A percentile compares a stretch with the other conserved stretches of the same genome.
These are phyloP conservation scores for Ginglymostoma cirratum DNA, from an alignment of 2,113 vertebrate genomes.

Conservation along the genomic window DNA sequence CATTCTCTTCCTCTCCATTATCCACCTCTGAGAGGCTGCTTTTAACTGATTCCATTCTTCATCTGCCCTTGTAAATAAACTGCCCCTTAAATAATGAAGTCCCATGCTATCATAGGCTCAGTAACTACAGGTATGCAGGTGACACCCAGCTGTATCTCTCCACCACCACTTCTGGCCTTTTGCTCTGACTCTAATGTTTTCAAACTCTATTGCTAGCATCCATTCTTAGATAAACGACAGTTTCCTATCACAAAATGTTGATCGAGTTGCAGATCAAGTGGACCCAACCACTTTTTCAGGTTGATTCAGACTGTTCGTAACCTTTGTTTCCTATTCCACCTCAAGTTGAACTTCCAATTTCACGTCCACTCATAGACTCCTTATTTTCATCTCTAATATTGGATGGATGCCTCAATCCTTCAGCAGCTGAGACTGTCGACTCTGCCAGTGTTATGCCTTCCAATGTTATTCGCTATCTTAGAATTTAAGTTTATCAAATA, in stretches of 20 bases:
- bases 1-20: neutral
- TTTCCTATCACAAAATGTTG: neutral
- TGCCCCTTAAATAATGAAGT: neutral
- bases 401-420: neutral
- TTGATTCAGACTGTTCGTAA: neutral
- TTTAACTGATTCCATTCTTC: neutral
- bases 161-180: neutral
- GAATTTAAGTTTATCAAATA: neutral
- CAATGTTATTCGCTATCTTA: neutral
- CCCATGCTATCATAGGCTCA: neutral
- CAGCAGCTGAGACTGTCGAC: neutral
- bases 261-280: neutral
- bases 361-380: neutral
- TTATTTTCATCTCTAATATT: neutral
- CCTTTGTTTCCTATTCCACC: neutral
- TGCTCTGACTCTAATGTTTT: neutral
- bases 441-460: neutral
- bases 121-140: neutral
- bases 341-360: neutral
- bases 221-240: neutral
- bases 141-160: neutral
- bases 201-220: neutral
- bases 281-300: neutral
- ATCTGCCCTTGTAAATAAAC: neutral
- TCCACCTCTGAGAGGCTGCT: neutral